Evolutionary conservation across 2,113 vertebrate genomes (phyloP), one percentile per base, ranked within the genome.

Genomic region (Nothobranchius kuhntae): DNA sequence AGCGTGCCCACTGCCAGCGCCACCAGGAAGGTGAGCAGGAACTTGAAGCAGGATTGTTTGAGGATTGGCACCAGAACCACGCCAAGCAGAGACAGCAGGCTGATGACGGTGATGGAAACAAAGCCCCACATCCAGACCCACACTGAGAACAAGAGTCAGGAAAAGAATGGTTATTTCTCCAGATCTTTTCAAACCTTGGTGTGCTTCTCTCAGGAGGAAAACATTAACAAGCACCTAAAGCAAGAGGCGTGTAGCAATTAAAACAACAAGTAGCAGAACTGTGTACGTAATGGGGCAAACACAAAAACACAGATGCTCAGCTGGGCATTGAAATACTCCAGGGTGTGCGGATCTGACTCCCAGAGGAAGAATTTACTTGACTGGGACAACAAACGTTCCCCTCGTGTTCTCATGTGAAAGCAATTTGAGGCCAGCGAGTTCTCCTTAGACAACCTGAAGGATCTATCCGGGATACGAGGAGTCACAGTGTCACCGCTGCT

Each of bases 31-130:
- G 96, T 99, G 85, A 99, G 96, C 75, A 99, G 95, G 86, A 96
- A 99, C 91, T 98, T 98, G 92, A 99, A 99, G 93, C 96, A 99
- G 89, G 95, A 93, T 78, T 99, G 97, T 71, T 99, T 96, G 91
- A 98, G 96, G 84, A 99, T 96, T 79, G 98, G 98, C 71, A 99
- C 92, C 76, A 99, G 92, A 61, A 98, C 91, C 79, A 99, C 96
- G 0, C 97, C 98, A 71, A 99, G 93, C 88, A 99, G 92, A 71
- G 98, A 99, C 65, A 99, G 94, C 82, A 99, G 94, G 91, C 96
- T 98, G 90, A 99, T 99, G 87, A 98, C 95, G 66, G 98, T 98
- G 94, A 99, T 97, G 70, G 97, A 98, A 83, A 98, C 92, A 73
- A 99, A 94, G 61, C 98, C 97, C 92, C 94, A 99, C 74, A 96